Evolutionary conservation across 2,797 vertebrate genomes (phyloP), one percentile per base, ranked within the genome.

Genomic region (Yasuhikotakia modesta): DNA sequence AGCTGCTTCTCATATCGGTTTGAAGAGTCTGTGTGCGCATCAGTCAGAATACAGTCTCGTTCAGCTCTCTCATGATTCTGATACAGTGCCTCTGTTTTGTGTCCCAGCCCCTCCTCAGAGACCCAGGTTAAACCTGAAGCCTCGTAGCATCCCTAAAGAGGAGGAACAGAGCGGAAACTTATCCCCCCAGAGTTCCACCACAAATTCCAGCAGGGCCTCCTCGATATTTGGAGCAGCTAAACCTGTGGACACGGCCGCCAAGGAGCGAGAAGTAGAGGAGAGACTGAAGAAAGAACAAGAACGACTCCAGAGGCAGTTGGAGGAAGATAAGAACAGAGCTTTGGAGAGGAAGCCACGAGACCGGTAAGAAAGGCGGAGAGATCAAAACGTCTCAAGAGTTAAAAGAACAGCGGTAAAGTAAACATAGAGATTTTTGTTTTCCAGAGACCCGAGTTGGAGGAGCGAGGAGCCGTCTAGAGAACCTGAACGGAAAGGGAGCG

Each of bases 241-340:
- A 82, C 97, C 97, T 0, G 96, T 98, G 81, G 96, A 98, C 87
- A 98, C 96, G 0, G 95, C 97, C 2, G 93, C 96, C 71, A 93
- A 94, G 87, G 96, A 98, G 87, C 90, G 96, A 8, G 96, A 98
- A 86, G 95, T 98, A 8, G 96, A 98, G 76, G 96, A 98, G 84
- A 89, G 96, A 85, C 93, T 98, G 79, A 97, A 98, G 87, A 98
- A 98, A 76, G 94, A 98, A 83, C 96, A 97, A 27, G 97, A 98
- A 85, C 94, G 95, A 81, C 84, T 97, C 85, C 95, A 96, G 69
- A 93, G 93, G 69, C 96, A 96, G 86, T 89, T 98, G 88, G 96
- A 97, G 35, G 97, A 98, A 1, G 95, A 95, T 77, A 94, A 95
- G 84, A 81, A 90, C 90, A 86, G 94, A 83, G 88, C 80, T 68